Percentiles rank a stretch among this genome's conserved stretches.
phyloP scores from a whole-genome alignment of 2,888 invertebrate genomes.

The Venusia cambrica region DNA sequence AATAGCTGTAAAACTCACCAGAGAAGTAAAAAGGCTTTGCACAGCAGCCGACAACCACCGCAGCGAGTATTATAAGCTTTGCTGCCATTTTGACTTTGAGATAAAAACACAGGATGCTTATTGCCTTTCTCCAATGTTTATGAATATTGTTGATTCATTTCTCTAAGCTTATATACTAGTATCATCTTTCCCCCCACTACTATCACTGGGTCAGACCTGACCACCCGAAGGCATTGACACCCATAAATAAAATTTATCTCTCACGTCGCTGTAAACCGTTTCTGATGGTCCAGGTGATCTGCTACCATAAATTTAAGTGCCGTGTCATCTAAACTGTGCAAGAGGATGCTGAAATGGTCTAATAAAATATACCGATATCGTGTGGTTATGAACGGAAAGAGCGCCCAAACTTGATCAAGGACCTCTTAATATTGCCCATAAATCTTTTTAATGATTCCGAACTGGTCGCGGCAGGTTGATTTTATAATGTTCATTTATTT shows the following conservation, averaged over 20 bases:
- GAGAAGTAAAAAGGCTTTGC: slow-evolving; percentile 55
- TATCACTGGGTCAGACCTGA: slow-evolving; percentile 52
- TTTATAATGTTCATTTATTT: too few species aligned
- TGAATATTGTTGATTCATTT: slow-evolving; percentile 63
- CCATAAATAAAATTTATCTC: slow-evolving; percentile 59
- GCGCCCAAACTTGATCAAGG: slow-evolving; percentile 6
- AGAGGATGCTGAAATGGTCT: slow-evolving; percentile 36
- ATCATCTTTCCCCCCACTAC: slow-evolving; percentile 59
- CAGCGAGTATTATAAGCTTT: slow-evolving; percentile 51
- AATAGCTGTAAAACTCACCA: slow-evolving; percentile 37
- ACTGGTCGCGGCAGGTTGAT: too few species aligned
- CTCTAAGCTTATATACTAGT: slow-evolving; percentile 66
- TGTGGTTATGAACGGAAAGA: neutral
- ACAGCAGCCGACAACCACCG: slow-evolving; percentile 44
- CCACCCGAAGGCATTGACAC: slow-evolving; percentile 60
- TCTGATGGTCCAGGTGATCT: slow-evolving; percentile 48
- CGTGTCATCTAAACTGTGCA: slow-evolving; percentile 36
- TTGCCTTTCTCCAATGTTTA: slow-evolving; percentile 57
- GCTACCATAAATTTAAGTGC: slow-evolving; percentile 50
- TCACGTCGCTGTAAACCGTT: slow-evolving; percentile 61
- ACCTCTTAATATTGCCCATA: slow-evolving; percentile 10
- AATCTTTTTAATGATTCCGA: slow-evolving; percentile 6
- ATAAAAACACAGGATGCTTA: slow-evolving; percentile 42
- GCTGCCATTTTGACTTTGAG: slow-evolving; percentile 53
- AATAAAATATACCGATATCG: slow-evolving; percentile 28